These are phyloP conservation scores for Oxyteleia sp. DNA, from an alignment of 2,888 invertebrate genomes.

Conservation along the genomic window DNA sequence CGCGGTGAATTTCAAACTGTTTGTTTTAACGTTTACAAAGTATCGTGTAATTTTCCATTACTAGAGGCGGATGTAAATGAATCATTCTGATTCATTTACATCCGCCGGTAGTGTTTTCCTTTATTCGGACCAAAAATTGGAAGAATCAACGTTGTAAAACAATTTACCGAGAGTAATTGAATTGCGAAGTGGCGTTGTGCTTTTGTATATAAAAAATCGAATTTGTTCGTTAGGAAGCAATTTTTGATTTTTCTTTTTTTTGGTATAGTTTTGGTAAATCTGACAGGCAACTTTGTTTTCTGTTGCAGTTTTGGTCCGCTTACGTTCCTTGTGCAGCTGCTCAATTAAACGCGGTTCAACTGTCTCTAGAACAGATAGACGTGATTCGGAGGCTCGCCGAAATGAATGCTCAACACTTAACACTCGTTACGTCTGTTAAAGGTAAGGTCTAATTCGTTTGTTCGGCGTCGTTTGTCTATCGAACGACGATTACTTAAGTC, in stretches of 20 bases:
- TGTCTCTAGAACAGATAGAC: conserved; percentile 95
- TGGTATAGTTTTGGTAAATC: conserved; percentile 82
- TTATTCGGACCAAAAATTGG: not conserved
- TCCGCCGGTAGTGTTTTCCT: not conserved
- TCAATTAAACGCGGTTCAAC: conserved; percentile 94
- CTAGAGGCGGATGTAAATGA: not conserved
- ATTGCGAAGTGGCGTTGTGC: not conserved
- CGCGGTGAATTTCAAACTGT: too few species aligned
- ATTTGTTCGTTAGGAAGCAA: not conserved
- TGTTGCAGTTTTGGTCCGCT: too few species aligned
- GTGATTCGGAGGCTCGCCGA: conserved; percentile 93
- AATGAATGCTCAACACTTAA: conserved; percentile 92
- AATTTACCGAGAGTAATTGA: not conserved
- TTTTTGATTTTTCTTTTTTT: not conserved
- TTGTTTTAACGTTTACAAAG: not conserved
- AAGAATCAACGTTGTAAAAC: not conserved
- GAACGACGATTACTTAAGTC: conserved; percentile 33
- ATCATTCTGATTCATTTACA: too few species aligned
- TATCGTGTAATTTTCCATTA: not conserved
- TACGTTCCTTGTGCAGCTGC: too few species aligned
- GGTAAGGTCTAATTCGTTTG: conserved; percentile 83
- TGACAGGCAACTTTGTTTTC: too few species aligned
- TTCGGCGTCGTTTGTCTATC: conserved; percentile 28
- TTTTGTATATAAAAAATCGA: not conserved
- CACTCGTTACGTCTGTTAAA: conserved; percentile 90